Conservation (phyloP, 2,113 vertebrate genomes). For the Himantopus leucocephalus region DNA sequence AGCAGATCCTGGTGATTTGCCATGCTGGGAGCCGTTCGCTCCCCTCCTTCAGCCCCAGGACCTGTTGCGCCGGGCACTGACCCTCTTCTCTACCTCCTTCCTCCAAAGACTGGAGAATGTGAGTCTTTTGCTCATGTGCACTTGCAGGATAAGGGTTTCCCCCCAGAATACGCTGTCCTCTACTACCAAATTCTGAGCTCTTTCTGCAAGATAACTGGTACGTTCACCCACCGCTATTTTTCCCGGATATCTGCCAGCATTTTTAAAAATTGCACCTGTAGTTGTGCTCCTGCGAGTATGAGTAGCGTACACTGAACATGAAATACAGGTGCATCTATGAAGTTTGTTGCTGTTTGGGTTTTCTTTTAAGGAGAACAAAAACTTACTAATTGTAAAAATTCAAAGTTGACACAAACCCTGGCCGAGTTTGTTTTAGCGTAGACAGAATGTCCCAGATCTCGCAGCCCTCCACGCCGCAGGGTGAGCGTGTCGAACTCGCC, state of each 20-base stretch:
- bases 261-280: not conserved
- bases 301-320: fast-evolving
- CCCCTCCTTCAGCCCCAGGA: not conserved
- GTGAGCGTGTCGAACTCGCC: not conserved
- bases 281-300: not conserved
- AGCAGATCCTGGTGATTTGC: not conserved
- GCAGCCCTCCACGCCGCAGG: fast-evolving
- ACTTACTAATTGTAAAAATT: not conserved
- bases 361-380: not conserved
- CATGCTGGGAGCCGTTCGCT: not conserved
- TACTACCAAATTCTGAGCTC: not conserved
- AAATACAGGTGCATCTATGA: not conserved
- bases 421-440: not conserved
- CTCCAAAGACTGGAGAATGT: not conserved
- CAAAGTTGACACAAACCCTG: not conserved
- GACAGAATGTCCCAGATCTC: not conserved
- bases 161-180: fast-evolving
- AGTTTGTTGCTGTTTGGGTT: not conserved
- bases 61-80: not conserved
- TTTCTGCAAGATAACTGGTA: not conserved
- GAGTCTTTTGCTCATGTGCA: not conserved
- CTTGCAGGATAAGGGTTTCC: not conserved
- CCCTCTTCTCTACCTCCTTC: not conserved
- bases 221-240: fast-evolving
- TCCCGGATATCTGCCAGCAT: not conserved